These are phyloP conservation scores for Chiridota heheva DNA, from an alignment of 35 echinoderm and acorn worm genomes.

Conservation along the genomic window DNA sequence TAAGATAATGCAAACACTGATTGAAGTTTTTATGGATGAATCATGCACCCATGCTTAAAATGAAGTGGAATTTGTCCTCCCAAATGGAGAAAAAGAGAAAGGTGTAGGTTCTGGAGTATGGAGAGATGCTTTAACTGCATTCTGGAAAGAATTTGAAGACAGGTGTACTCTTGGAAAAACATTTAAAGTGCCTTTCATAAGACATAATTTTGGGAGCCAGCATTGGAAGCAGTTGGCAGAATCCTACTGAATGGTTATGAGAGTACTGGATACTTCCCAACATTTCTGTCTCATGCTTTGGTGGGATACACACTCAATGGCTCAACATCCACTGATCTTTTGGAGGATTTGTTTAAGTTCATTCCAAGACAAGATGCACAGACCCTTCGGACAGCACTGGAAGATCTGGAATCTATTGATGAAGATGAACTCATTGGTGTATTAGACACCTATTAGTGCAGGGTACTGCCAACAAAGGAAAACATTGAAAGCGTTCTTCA, in stretches of 20 bases:
- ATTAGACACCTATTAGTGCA: slow-evolving; percentile 22
- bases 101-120: slow-evolving; percentile 15
- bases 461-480: slow-evolving; percentile 15
- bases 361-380: slow-evolving; percentile 13
- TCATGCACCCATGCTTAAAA: background rate
- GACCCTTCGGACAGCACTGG: background rate
- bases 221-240: slow-evolving; percentile 25
- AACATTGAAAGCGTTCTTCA: too few relatives aligned
- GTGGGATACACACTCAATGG: background rate
- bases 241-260: slow-evolving; percentile 1
- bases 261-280: slow-evolving; percentile 17
- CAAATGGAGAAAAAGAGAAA: slow-evolving; percentile 29
- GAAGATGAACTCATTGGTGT: slow-evolving; percentile 13
- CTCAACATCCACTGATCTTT: background rate
- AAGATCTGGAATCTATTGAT: background rate
- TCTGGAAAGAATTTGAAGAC: slow-evolving; percentile 37
- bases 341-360: background rate
- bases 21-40: slow-evolving; percentile 25
- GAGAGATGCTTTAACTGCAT: slow-evolving; percentile 10
- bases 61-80: slow-evolving; percentile 20
- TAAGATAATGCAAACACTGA: slow-evolving; percentile 7
- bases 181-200: slow-evolving; percentile 24
- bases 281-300: background rate
- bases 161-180: slow-evolving; percentile 14
- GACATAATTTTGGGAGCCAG: slow-evolving; percentile 8